Percentiles rank a stretch among this genome's conserved stretches.
Evolutionary conservation across 2,888 invertebrate species (phyloP).

Genomic region (Hymenopus coronatus): DNA sequence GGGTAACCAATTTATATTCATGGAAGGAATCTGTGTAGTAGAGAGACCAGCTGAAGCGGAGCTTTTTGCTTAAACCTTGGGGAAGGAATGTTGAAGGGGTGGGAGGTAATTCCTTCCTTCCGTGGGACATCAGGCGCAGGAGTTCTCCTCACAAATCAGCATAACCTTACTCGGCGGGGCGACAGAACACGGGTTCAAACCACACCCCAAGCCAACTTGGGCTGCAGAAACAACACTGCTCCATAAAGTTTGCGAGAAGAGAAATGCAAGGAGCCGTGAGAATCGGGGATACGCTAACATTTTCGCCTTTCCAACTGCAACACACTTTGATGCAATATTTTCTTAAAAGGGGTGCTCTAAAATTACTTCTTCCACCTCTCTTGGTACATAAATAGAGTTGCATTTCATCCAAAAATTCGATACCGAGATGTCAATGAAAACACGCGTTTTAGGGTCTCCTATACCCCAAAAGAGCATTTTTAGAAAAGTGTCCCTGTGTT

Average conservation of each 20-base stretch:
- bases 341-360: too few relatives aligned
- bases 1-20: conserved; percentile 2
- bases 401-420: too few relatives aligned
- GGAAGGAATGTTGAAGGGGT: not conserved
- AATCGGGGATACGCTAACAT: not conserved
- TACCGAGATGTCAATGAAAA: too few relatives aligned
- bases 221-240: conserved; percentile 15
- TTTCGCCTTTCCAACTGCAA: too few relatives aligned
- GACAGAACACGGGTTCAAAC: conserved; percentile 19
- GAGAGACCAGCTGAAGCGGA: conserved; percentile 2
- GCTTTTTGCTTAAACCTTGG: conserved; percentile 5
- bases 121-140: conserved; percentile 9
- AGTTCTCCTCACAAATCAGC: conserved; percentile 15
- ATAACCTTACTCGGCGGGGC: not conserved
- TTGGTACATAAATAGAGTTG: too few relatives aligned
- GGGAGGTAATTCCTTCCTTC: not conserved
- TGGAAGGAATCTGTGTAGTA: not conserved
- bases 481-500: too few relatives aligned
- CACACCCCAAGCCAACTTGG: conserved; percentile 17
- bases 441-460: too few relatives aligned
- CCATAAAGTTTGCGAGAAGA: conserved; percentile 12
- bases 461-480: too few relatives aligned
- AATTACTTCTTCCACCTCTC: too few relatives aligned
- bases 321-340: too few relatives aligned
- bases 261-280: not conserved